A percentile compares a stretch with the other conserved stretches of the same genome.
Evolutionary conservation across 2,888 invertebrate species (phyloP).

Genomic region (Fissipunctia ypsillon): DNA sequence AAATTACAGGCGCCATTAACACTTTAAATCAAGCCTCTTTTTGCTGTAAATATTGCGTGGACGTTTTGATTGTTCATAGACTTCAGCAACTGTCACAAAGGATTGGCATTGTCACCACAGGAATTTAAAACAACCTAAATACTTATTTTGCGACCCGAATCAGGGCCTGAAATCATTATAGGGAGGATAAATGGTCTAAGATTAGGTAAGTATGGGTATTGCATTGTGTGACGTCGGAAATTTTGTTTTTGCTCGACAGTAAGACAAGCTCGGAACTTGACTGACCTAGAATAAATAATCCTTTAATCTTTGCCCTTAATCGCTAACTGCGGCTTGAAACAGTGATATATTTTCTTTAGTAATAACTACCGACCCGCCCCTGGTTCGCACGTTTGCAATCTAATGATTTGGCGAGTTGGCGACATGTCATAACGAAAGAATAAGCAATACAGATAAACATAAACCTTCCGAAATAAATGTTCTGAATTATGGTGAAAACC

Average conservation of each 20-base stretch:
- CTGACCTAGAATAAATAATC: not conserved
- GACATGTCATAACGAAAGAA: too few species aligned
- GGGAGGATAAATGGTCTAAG: not conserved
- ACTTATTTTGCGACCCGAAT: not conserved
- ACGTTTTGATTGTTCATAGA: not conserved
- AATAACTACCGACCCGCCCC: not conserved
- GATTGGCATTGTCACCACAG: not conserved
- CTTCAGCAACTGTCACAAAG: not conserved
- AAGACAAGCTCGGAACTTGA: not conserved
- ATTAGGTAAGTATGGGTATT: not conserved
- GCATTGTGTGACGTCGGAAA: too few species aligned
- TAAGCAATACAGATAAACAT: too few species aligned
- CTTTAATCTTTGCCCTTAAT: too few species aligned
- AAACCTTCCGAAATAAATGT: too few species aligned
- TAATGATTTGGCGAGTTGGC: too few species aligned
- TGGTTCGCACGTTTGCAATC: not conserved
- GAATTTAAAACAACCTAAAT: not conserved
- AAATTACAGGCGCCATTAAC: conserved; percentile 46
- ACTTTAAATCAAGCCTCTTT: conserved; percentile 30
- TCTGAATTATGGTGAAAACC: too few species aligned
- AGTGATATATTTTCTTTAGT: not conserved
- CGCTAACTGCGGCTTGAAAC: not conserved
- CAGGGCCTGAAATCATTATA: not conserved
- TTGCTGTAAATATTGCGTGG: conserved; percentile 23
- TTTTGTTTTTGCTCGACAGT: not conserved